phyloP scores from a whole-genome alignment of 2,888 invertebrate species.

The Himalopsyche tibetana region DNA sequence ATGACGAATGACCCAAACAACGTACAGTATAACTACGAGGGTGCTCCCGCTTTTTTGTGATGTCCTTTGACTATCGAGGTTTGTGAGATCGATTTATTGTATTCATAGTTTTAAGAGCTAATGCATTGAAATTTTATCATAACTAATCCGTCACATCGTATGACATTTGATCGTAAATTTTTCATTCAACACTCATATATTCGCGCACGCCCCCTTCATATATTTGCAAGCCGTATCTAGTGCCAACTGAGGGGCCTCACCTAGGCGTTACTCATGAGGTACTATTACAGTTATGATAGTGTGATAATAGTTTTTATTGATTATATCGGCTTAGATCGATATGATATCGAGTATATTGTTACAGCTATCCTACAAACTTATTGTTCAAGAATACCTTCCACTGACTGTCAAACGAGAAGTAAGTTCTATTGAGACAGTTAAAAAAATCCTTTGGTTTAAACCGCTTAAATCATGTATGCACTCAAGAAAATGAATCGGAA shows the following conservation, averaged over 20 bases:
- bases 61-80: conserved; percentile 50
- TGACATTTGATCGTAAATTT: background rate
- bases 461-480: too few species aligned
- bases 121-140: background rate
- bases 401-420: background rate
- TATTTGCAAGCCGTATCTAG: conserved; percentile 30
- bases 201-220: conserved; percentile 39
- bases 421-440: background rate
- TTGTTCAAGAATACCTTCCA: background rate
- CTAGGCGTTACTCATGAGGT: background rate
- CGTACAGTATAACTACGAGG: conserved; percentile 34
- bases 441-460: too few species aligned
- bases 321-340: too few species aligned
- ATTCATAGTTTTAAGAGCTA: conserved; percentile 21
- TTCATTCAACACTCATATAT: conserved; percentile 20
- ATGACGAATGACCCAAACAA: conserved; percentile 30
- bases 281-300: background rate
- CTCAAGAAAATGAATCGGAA: too few species aligned
- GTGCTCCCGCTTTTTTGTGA: conserved; percentile 58
- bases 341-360: too few species aligned
- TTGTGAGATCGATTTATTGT: conserved; percentile 45
- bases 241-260: conserved; percentile 1
- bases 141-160: background rate
- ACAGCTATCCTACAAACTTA: too few species aligned
- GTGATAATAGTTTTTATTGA: background rate